Percentiles rank a stretch among this genome's conserved stretches.
Conservation (phyloP, 2,797 vertebrate genomes). For the Phylloscopus collybita region DNA sequence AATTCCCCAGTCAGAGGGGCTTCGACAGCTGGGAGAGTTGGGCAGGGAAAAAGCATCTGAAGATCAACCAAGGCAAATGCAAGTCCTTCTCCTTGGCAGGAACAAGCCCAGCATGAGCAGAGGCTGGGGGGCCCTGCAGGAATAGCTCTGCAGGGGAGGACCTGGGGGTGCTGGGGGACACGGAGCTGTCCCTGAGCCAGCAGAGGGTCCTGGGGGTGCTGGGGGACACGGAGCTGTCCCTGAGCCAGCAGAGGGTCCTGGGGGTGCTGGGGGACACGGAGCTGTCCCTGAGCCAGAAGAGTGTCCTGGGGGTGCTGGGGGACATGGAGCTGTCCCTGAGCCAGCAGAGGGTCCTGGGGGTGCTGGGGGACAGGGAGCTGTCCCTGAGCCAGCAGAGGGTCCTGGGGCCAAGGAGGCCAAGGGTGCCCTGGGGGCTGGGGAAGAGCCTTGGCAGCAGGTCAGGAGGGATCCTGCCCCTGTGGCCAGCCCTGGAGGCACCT, state of each 20-base stretch:
- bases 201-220: neutral
- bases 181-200: neutral
- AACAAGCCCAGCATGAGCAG: neutral
- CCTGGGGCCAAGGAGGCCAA: neutral
- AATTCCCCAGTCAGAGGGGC: neutral
- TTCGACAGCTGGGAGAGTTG: fast-evolving
- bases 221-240: neutral
- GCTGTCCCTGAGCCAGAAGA: neutral
- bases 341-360: neutral
- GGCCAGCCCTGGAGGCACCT: neutral
- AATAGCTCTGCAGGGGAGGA: neutral
- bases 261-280: neutral
- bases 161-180: neutral
- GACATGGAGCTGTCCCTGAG: neutral
- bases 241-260: neutral
- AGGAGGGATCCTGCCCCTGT: neutral
- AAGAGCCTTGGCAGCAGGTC: neutral
- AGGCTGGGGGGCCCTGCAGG: no score
- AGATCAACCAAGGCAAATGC: neutral
- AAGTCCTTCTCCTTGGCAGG: neutral
- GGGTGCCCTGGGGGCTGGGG: neutral
- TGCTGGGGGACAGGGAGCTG: neutral
- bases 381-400: neutral
- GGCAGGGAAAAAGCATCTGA: neutral
- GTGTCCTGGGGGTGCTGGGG: neutral